Base-by-base conservation (phyloP, 2,888 invertebrate species). In the Parnassius apollo region DNA sequence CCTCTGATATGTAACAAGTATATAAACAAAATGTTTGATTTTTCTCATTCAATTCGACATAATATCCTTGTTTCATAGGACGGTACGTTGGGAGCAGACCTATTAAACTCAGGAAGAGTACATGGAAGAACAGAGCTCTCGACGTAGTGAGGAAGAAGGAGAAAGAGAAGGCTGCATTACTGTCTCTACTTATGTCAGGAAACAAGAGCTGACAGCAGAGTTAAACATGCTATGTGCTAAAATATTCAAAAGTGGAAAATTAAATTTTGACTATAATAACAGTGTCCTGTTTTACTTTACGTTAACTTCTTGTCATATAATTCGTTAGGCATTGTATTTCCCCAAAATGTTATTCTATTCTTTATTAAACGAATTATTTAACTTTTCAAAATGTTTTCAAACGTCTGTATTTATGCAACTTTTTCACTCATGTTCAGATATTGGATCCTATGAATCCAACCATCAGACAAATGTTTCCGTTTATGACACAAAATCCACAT, bases 61-160 rank as follows among this genome's bases (percentile, higher is more conserved):
- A 18, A 18, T 35, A 35, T 4, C 7, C 3, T 18, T 52, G 0
- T 49, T 52, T 18, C 65, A 7, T 71, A 97, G 98, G 99, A 18
- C 96, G 98, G 64, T 99, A 99, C 84, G 99, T 99, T 0, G 99
- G 99, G 64, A 99, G 99, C 78, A 94, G 99, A 49, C 99, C 99
- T 0, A 99, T 99, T 68, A 99, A 99, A 83, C 89, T 99, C 62
- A 92, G 99, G 25, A 99, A 99, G 90, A 99, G 99, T 80, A 95
- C 96, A 0, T 99, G 99, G 99, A 96, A 96, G 75, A 97, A 96
- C 71, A 93, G 99, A 66, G 97, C 98, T 76, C 92, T 99, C 11
- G 99, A 99, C 71, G 94, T 97, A 0, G 99, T 99, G 0, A 94
- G 97, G 69, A 98, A 98, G 91, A 99, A 99, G 85, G 98, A 98